phyloP scores from a whole-genome alignment of 2,113 vertebrate species.

The Lathamus discolor region DNA sequence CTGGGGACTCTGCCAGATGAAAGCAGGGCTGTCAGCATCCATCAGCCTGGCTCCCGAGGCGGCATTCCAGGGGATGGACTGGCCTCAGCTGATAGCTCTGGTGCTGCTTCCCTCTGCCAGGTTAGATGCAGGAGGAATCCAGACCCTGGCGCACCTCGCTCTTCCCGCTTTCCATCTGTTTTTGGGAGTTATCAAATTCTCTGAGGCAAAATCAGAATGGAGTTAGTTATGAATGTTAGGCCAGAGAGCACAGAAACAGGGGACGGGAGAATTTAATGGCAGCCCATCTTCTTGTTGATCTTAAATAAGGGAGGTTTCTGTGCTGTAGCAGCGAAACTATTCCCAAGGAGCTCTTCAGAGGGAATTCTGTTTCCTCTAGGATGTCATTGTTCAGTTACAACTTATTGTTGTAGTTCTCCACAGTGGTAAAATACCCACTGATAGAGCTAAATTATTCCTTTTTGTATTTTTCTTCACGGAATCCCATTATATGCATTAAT shows the following conservation, averaged over 20 bases:
- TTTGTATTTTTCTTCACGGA: neutral
- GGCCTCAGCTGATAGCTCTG: slow-evolving; percentile 50
- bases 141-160: neutral
- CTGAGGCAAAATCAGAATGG: neutral
- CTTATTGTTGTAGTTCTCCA: neutral
- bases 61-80: slow-evolving; percentile 65
- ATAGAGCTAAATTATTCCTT: neutral
- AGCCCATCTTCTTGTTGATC: neutral
- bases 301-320: neutral
- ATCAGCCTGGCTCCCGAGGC: slow-evolving; percentile 46
- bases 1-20: slow-evolving; percentile 55
- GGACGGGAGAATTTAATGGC: neutral
- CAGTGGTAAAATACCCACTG: neutral
- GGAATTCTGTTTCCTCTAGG: neutral
- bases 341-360: neutral
- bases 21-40: slow-evolving; percentile 61
- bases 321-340: neutral
- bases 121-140: neutral
- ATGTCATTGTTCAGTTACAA: neutral
- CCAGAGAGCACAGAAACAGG: neutral
- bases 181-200: neutral
- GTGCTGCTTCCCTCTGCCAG: neutral
- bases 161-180: neutral
- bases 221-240: neutral
- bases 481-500: neutral